A percentile compares a stretch with the other conserved stretches of the same genome.
Evolutionary conservation across 2,797 vertebrate species (phyloP).

Genomic region (Bovichtus diacanthus): DNA sequence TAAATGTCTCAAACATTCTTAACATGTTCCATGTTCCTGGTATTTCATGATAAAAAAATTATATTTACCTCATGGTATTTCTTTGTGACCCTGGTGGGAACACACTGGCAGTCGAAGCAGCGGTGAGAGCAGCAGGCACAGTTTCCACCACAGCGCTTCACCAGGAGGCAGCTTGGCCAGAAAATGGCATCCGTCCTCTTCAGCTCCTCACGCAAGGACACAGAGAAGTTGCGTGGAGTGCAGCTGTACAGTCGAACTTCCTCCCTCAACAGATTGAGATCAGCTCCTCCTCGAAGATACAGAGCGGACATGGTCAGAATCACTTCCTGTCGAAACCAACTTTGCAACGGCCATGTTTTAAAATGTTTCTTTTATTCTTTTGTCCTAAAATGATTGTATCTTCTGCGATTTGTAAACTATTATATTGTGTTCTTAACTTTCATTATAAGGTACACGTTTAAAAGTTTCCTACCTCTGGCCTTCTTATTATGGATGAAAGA

Average conservation of each 20-base stretch:
- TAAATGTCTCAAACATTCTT: background rate
- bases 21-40: background rate
- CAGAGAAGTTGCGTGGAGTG: conserved; percentile 96
- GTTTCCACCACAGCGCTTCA: conserved; percentile 97
- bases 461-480: conserved; percentile 88
- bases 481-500: conserved; percentile 94
- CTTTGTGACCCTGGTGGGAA: conserved; percentile 91
- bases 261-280: conserved; percentile 94
- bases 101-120: conserved; percentile 95
- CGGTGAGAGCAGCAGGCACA: conserved; percentile 94
- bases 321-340: background rate
- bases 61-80: conserved; percentile 94
- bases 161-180: conserved; percentile 97
- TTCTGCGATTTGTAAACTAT: no score
- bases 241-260: conserved; percentile 96
- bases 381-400: no score
- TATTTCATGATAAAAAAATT: background rate
- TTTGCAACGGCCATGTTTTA: background rate
- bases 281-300: conserved; percentile 78
- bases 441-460: background rate
- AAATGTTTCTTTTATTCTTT: no score
- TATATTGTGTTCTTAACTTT: background rate
- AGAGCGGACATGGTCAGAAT: background rate
- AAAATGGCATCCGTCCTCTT: conserved; percentile 96
- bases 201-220: conserved; percentile 95